These are phyloP conservation scores for Petrophora chlorosata DNA, from an alignment of 2,888 invertebrate species.

Conservation along the genomic window DNA sequence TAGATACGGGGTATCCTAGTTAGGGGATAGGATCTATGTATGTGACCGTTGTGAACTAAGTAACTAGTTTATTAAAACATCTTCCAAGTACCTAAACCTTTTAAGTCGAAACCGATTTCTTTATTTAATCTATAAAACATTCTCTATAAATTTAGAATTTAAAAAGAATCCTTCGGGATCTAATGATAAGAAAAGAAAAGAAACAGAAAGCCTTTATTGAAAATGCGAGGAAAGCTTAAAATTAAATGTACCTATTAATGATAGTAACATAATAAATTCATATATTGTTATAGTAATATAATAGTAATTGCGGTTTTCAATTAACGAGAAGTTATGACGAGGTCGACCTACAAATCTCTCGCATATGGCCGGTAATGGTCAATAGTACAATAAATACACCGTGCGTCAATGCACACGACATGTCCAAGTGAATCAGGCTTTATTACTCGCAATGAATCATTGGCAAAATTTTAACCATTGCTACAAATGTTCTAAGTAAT, in stretches of 20 bases:
- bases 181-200: too few relatives aligned
- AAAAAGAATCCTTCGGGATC: too few relatives aligned
- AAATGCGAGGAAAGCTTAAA: too few relatives aligned
- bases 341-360: background rate
- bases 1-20: too few relatives aligned
- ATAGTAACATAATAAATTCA: background rate
- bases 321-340: constrained; percentile 15
- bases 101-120: too few relatives aligned
- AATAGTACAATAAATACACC: constrained; percentile 22
- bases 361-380: constrained; percentile 13
- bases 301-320: constrained; percentile 15
- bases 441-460: constrained; percentile 47
- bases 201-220: too few relatives aligned
- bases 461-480: constrained; percentile 2
- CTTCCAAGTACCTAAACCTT: too few relatives aligned
- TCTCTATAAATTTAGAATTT: too few relatives aligned
- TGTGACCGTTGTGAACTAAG: too few relatives aligned
- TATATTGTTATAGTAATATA: background rate
- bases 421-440: constrained; percentile 56
- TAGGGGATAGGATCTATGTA: too few relatives aligned
- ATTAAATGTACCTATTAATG: background rate
- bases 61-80: too few relatives aligned
- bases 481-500: constrained; percentile 6
- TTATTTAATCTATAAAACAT: too few relatives aligned
- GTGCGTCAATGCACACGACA: constrained; percentile 58